phyloP scores from a whole-genome alignment of 92 coral and sea anemone genomes.

The Phymanthus crucifer region DNA sequence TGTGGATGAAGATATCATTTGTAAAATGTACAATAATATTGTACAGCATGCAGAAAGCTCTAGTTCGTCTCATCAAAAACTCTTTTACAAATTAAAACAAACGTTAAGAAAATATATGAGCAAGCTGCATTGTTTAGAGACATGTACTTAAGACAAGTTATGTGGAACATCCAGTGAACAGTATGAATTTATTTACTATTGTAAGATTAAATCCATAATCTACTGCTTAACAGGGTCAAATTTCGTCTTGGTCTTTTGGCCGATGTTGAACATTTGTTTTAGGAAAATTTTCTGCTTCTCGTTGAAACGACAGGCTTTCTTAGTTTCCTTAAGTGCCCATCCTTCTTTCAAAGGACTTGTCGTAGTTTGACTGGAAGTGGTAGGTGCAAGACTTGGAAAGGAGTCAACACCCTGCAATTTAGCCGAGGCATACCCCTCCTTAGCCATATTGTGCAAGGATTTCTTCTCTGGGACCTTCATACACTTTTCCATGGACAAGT shows the following conservation, averaged over 20 bases:
- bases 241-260: constrained; percentile 25
- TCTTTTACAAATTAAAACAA: too few relatives aligned
- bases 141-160: too few relatives aligned
- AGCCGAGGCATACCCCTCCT: background rate
- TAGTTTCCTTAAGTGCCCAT: constrained; percentile 28
- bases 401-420: background rate
- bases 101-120: too few relatives aligned
- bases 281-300: constrained; percentile 23
- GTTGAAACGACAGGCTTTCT: constrained; percentile 9
- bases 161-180: too few relatives aligned
- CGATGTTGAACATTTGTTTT: constrained; percentile 24
- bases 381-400: background rate
- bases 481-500: constrained; percentile 6
- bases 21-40: too few relatives aligned
- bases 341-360: background rate
- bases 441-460: constrained; percentile 14
- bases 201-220: too few relatives aligned
- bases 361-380: background rate
- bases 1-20: too few relatives aligned
- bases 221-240: constrained; percentile 10
- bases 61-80: too few relatives aligned
- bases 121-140: too few relatives aligned
- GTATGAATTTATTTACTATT: too few relatives aligned
- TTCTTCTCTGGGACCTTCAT: constrained; percentile 4
- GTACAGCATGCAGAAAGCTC: too few relatives aligned